Evolutionary conservation across 1,140 invertebrate species (phyloP), one percentile per base, ranked within the genome.

Genomic region (Drosophila hydei): DNA sequence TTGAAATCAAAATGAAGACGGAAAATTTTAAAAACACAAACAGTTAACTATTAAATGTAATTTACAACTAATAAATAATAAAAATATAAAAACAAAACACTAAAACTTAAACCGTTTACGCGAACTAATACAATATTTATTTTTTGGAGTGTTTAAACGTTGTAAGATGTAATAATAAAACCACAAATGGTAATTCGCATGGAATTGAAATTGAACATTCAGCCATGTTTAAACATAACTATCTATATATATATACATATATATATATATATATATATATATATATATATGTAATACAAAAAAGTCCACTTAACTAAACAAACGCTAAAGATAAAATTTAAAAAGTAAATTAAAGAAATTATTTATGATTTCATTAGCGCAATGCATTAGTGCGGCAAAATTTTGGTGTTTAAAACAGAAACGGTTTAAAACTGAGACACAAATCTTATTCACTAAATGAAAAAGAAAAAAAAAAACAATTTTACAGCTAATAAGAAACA

Each of bases 11-110:
- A 85, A 87, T 64, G 43, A 48, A 48, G 55, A 74, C 60, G 77
- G 56, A 61, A 85, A 69, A 59, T 76, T 88, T 73, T 42, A 11
- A 75, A 81, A 75, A 51, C 61, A 42, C 63, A 88, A 88, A 88
- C 83, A 88, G 83, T 88, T 88, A 88, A 88, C 83, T 88, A 88
- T 83, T 88, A 88, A 88, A 83, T 88, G 83, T 88, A 88, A 87
- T 88, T 88, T 77, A 74, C 38, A 58, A 58, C 25, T 61, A 60
- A 60, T 56, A 59, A 60, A 47, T 2, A 60, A 50, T 52, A 21
- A 27, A 2, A 47, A 55, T 16, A 47, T 50, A 30, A 56, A 64
- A 55, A 16, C 5, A 27, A 11, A 43, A 58, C 23, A 65, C 60
- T 60, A 52, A 74, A 77, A 74, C 19, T 48, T 67, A 87, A 56